Conservation (phyloP, 2,888 invertebrate genomes). For the Cyaniris semiargus region DNA sequence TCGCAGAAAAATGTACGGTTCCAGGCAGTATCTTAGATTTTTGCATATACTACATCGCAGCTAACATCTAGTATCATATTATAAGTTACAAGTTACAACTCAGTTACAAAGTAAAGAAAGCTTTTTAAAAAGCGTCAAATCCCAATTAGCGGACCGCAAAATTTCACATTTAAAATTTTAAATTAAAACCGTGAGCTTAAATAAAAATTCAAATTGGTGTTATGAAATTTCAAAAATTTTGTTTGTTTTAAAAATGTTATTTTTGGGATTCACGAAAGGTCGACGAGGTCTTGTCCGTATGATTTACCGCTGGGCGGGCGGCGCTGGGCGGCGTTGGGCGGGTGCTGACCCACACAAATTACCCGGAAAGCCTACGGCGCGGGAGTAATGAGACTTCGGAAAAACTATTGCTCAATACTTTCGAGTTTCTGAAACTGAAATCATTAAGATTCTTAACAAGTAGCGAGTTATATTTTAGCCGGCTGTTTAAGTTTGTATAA, state of each 20-base stretch:
- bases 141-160: neutral
- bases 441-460: constrained; percentile 29
- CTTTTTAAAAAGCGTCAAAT: neutral
- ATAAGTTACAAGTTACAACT: neutral
- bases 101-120: neutral
- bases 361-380: constrained; percentile 33
- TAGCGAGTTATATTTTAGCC: constrained; percentile 24
- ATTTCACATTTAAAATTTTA: neutral
- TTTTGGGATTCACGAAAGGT: constrained; percentile 20
- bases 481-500: constrained; percentile 7
- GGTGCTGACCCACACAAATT: constrained; percentile 33
- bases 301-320: constrained; percentile 33
- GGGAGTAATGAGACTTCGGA: constrained; percentile 30
- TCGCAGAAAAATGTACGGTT: neutral
- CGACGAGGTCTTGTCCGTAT: constrained; percentile 29
- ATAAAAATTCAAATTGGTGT: constrained; percentile 1
- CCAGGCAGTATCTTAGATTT: neutral
- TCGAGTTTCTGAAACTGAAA: constrained; percentile 26
- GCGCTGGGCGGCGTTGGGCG: constrained; percentile 19
- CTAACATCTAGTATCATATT: neutral
- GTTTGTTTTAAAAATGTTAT: constrained; percentile 8
- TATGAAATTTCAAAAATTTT: neutral
- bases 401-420: constrained; percentile 35
- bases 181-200: neutral
- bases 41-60: neutral